Conservation (phyloP, 2,113 vertebrate genomes). For the Capricornis sumatraensis region DNA sequence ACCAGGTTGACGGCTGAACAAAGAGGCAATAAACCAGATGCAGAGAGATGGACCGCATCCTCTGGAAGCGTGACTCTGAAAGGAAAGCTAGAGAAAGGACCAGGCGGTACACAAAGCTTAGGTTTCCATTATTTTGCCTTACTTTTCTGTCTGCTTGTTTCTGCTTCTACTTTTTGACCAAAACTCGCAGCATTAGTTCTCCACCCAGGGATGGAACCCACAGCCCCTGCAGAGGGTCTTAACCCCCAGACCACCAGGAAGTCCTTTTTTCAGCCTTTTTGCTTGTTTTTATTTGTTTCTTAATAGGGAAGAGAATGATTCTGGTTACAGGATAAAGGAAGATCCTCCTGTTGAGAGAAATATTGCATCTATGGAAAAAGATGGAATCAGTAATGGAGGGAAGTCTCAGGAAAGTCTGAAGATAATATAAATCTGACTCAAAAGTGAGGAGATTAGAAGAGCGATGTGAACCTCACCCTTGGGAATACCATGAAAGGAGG, state of each 20-base stretch:
- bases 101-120: neutral
- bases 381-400: neutral
- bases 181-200: neutral
- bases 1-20: neutral
- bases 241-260: neutral
- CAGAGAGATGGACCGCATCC: neutral
- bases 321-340: neutral
- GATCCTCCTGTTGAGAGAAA: neutral
- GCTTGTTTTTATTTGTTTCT: neutral
- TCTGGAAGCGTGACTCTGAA: neutral
- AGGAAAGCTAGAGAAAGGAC: neutral
- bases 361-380: neutral
- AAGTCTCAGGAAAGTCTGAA: neutral
- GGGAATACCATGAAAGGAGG: rapidly evolving
- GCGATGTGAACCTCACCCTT: rapidly evolving
- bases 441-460: neutral
- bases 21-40: neutral
- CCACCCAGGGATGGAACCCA: neutral
- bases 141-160: neutral
- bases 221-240: neutral
- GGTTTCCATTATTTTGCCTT: neutral
- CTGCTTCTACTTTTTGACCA: neutral
- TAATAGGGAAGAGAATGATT: neutral
- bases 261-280: neutral
- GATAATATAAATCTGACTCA: neutral